Base-by-base conservation (phyloP, 2,113 vertebrate genomes). In the Bungarus multicinctus region DNA sequence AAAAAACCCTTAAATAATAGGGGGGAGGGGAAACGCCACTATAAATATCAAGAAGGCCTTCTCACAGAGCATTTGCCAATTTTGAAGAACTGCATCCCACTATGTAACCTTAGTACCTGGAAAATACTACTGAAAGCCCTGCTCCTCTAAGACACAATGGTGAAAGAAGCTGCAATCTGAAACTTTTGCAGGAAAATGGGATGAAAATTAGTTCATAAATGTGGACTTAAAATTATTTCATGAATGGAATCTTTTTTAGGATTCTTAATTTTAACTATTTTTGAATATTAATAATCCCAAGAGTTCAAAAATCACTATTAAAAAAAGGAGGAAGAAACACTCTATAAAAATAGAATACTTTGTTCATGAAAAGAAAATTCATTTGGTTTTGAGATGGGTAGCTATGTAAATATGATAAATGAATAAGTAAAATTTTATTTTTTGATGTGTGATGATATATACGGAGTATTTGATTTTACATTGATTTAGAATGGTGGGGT, bases 381-480 rank as follows among this genome's bases (percentile, higher is more conserved):
- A 16, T 14, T 69, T 69, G 30, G 14, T 69, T 69, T n/a, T 34
- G 14, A 69, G 14, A 69, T 18, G 5, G 64, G 64, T 30, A 34
- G 14, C 14, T 69, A 34, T 34, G n/a, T 34, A 69, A 69, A 69
- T 34, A 69, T 34, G 64, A 69, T 69, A 69, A 69, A 69, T 16
- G 30, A 69, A 69, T 69, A 69, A 69, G 64, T 69, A 34, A 69
- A 34, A 69, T 16, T 2, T 22, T n/a, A 43, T 81, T 94, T 91
- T 88, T 69, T 23, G 85, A 93, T 39, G 43, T n/a, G 34, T 0
- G 0, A 8, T 4, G 34, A 39, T 2, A 4, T 25, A 55, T 93
- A 2, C 9, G 3, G 10, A 87, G 23, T 54, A 87, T 53, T 86
- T 87, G 0, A 53, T 39, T 87, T 89, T 85, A 60, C 18, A 1